Evolutionary conservation across 2,888 invertebrate species (phyloP), one percentile per base, ranked within the genome.

Genomic region (Macaria notata): DNA sequence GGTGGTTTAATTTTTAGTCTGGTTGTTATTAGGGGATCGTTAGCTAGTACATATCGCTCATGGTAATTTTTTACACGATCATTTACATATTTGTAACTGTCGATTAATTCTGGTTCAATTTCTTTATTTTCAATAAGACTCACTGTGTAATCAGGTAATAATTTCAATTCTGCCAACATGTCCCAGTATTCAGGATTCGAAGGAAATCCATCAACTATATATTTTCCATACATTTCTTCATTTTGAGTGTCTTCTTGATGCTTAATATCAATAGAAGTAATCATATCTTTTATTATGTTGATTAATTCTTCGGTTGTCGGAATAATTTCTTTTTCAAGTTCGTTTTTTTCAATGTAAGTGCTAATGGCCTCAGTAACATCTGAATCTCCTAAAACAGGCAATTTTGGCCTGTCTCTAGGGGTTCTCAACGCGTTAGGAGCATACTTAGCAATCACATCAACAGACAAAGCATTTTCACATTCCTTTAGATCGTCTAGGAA

Each of bases 191-290:
- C 87, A 9, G 85, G 61, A 63, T 93, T 85, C 30, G 89, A 73
- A 31, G 92, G 87, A 76, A 94, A 92, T 0, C 92, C 93, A 71
- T 94, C 94, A 52, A 95, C 80, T 61, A 95, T 90, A 88, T 93
- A 95, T 65, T 93, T 93, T 29, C 92, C 91, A 71, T 88, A 89
- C 36, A 59, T 65, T 46, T 75, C 60, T 33, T 80, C 72, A 54
- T 52, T 66, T 56, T 76, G 70, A 51, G 82, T 75, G 54, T 71
- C 54, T 67, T 77, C 63, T 65, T 75, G 63, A 58, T 75, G 70
- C 60, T 80, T 66, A 31, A 72, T 69, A 66, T 93, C 92, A 43
- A 88, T 75, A 44, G 67, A 64, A 63, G 71, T 73, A 49, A 94
- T 78, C 6, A 76, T 67, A 41, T 72, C 79, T 6, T 72, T 67